Percentiles rank a stretch among this genome's conserved stretches.
Evolutionary conservation across 1,140 invertebrate species (phyloP).

Genomic region (Dufourea novaeangliae): DNA sequence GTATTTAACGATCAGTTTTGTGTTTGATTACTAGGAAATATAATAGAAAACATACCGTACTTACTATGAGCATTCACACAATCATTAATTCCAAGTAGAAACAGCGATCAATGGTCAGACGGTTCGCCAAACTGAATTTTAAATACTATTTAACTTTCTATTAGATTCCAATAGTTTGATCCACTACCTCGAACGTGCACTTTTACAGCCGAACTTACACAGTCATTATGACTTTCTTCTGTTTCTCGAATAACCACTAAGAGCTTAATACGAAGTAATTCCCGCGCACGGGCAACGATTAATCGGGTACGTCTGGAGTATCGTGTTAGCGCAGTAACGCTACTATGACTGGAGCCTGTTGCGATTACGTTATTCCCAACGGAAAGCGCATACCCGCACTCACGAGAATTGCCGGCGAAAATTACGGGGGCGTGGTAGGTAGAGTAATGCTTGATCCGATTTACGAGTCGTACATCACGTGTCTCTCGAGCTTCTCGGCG

Average conservation of each 20-base stretch:
- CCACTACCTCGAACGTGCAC: no score
- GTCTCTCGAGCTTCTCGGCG: background rate
- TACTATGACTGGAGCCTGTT: background rate
- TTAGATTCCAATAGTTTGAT: background rate
- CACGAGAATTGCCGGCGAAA: constrained; percentile 6
- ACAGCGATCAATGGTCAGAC: background rate
- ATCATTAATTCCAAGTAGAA: no score
- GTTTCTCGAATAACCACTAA: background rate
- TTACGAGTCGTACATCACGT: background rate
- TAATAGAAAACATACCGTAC: no score
- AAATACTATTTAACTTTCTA: background rate
- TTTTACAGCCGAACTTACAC: background rate
- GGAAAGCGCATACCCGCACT: background rate
- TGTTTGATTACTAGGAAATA: no score
- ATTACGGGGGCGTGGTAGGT: constrained; percentile 15
- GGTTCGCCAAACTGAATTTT: background rate
- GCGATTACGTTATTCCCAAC: constrained; percentile 5
- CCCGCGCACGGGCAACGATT: constrained; percentile 23
- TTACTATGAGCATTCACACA: no score
- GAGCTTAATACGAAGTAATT: constrained; percentile 32
- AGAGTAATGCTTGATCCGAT: constrained; percentile 27
- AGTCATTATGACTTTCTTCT: background rate
- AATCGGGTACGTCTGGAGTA: constrained; percentile 33
- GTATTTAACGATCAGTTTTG: no score
- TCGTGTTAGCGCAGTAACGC: constrained; percentile 27